Evolutionary conservation across 2,888 invertebrate genomes (phyloP), one percentile per base, ranked within the genome.

Genomic region (Andrena hattorfiana): DNA sequence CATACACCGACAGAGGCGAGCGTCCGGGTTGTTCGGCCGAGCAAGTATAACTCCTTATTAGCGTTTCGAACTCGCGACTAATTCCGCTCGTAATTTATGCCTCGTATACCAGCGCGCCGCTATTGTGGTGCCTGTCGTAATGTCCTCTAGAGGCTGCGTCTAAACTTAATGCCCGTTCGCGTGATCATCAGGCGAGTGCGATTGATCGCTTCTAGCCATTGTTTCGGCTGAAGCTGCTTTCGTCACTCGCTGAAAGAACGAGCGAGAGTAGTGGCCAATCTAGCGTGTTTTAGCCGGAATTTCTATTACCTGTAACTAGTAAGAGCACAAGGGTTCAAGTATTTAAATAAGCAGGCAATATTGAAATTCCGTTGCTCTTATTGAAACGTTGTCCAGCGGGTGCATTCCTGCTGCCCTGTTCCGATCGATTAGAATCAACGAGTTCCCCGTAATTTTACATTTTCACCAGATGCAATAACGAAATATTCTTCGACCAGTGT

Each of bases 271-370:
- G 2, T 4, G 54, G 28, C 23, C 16, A 62, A 10, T 59, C 8
- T 26, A n/a, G 23, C 67, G 74, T 60, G 71, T 83, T 81, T 78
- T 60, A 70, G 81, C 77, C 49, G 84, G 81, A 89, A 89, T 88
- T 87, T 74, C 81, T 70, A 75, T 81, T 82, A 84, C 62, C 68
- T 62, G 72, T 72, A 70, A 64, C 59, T 70, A 68, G 64, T 32
- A 70, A 66, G 49, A 56, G 56, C 81, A 77, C 71, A 71, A 13
- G 67, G 42, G 30, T 78, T 51, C 35, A 84, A 87, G 82, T 87
- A 88, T 88, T 87, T 82, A 88, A 89, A 87, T 87, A 88, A 88
- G 82, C 83, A 80, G 66, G 54, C 71, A 60, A 87, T 88, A 88
- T 88, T 87, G 87, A 89, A 88, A 88, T 88, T 88, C 89, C 87